These are phyloP conservation scores for Homarus gammarus DNA, from an alignment of 2,888 invertebrate species.

Conservation along the genomic window DNA sequence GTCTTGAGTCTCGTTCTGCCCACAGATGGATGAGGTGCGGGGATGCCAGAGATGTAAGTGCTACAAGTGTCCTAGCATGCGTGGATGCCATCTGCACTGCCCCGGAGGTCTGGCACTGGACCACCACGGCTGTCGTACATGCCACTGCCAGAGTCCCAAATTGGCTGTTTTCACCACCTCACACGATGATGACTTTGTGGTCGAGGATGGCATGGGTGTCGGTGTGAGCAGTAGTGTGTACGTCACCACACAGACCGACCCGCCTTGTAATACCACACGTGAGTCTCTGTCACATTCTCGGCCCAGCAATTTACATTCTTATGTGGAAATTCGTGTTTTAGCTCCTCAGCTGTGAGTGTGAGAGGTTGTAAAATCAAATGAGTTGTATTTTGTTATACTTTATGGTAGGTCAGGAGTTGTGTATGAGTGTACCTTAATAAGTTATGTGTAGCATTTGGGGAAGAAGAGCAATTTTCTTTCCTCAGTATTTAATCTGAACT, in stretches of 20 bases:
- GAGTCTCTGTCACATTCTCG: background rate
- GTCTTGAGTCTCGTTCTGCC: too few relatives aligned
- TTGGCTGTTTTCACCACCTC: background rate
- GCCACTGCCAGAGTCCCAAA: constrained; percentile 50
- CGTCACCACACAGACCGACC: constrained; percentile 10
- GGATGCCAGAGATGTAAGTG: constrained; percentile 65
- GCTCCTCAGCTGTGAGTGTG: background rate
- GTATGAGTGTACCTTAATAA: too few relatives aligned
- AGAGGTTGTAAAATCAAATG: background rate
- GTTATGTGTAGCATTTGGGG: too few relatives aligned
- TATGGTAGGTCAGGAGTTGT: too few relatives aligned
- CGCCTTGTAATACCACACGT: constrained; percentile 46
- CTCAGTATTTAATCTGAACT: too few relatives aligned
- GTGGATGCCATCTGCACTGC: constrained; percentile 48
- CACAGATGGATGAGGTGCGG: constrained; percentile 55
- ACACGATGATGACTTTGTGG: constrained; percentile 3
- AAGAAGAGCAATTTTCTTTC: too few relatives aligned
- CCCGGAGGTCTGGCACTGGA: constrained; percentile 55
- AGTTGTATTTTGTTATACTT: too few relatives aligned
- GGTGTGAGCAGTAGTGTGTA: constrained; percentile 29
- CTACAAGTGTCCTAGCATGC: constrained; percentile 49
- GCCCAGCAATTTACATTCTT: background rate
- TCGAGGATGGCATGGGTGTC: background rate
- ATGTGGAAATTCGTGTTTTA: background rate
- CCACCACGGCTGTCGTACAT: constrained; percentile 53